phyloP scores from a whole-genome alignment of 2,888 invertebrate genomes.

The Caenorhabditis sp. region DNA sequence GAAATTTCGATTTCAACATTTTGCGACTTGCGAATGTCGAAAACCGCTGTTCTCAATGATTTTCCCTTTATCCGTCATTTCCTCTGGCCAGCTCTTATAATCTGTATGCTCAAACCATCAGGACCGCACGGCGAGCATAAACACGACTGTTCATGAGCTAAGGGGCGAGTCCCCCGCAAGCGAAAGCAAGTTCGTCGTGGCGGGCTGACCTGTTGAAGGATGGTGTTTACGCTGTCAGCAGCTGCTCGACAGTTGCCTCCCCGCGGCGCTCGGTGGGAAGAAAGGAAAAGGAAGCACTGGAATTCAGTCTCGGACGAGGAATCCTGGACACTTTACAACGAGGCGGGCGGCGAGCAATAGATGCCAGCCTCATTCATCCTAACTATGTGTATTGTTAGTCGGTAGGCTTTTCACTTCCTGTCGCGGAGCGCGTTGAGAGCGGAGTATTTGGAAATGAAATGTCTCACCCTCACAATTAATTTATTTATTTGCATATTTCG shows the following conservation, averaged over 20 bases:
- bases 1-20: background rate
- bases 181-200: constrained; percentile 50
- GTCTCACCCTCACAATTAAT: constrained; percentile 28
- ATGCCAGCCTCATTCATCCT: constrained; percentile 61
- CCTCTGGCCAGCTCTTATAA: constrained; percentile 35
- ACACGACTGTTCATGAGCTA: constrained; percentile 55
- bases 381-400: constrained; percentile 64
- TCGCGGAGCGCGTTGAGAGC: constrained; percentile 12
- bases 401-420: constrained; percentile 57
- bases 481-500: constrained; percentile 20
- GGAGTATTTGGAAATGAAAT: constrained; percentile 38
- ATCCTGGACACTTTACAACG: constrained; percentile 61
- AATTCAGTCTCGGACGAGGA: constrained; percentile 48
- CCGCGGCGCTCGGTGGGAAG: constrained; percentile 35
- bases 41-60: constrained; percentile 31
- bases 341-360: constrained; percentile 35
- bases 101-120: constrained; percentile 58
- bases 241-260: constrained; percentile 64
- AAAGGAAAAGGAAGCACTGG: constrained; percentile 41
- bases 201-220: constrained; percentile 58
- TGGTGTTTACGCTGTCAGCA: constrained; percentile 64
- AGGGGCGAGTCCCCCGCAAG: constrained; percentile 20
- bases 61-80: background rate
- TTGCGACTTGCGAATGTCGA: background rate
- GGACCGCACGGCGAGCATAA: constrained; percentile 50